A percentile compares a stretch with the other conserved stretches of the same genome.
Evolutionary conservation across 2,888 invertebrate genomes (phyloP).

Genomic region (Eupithecia abbreviata): DNA sequence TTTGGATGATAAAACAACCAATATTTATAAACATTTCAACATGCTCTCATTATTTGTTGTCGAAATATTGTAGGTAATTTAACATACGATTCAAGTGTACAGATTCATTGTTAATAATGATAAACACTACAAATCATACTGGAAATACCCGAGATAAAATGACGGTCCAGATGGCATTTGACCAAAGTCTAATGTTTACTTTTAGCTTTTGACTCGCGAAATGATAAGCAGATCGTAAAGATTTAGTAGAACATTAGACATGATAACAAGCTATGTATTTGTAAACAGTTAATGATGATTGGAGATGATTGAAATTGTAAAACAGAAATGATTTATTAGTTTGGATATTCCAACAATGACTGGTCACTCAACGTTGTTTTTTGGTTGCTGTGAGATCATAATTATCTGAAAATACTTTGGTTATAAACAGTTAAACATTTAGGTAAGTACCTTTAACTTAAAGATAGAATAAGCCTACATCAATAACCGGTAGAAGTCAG

Average conservation of each 20-base stretch:
- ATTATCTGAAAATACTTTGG: not conserved
- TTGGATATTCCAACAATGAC: not conserved
- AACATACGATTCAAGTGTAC: not conserved
- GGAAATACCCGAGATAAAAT: slow-evolving; percentile 5
- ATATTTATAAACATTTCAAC: not conserved
- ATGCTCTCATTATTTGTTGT: not conserved
- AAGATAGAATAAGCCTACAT: too few species aligned
- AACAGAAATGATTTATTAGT: not conserved
- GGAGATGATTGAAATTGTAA: not conserved
- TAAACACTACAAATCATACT: slow-evolving; percentile 3
- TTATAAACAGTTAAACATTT: too few species aligned
- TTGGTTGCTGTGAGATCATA: not conserved
- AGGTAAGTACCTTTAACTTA: too few species aligned
- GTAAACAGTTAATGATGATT: not conserved
- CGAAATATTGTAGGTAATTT: not conserved
- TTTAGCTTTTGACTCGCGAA: not conserved
- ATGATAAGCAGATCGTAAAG: not conserved
- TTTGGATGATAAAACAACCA: not conserved
- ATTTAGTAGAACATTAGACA: not conserved
- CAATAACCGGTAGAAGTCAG: too few species aligned
- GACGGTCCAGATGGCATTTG: not conserved
- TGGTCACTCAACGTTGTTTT: not conserved
- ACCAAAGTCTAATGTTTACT: slow-evolving; percentile 8
- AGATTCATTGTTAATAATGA: slow-evolving; percentile 9
- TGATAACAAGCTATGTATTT: not conserved